phyloP scores from a whole-genome alignment of 2,888 invertebrate genomes.

The Epistrophe grossulariae region DNA sequence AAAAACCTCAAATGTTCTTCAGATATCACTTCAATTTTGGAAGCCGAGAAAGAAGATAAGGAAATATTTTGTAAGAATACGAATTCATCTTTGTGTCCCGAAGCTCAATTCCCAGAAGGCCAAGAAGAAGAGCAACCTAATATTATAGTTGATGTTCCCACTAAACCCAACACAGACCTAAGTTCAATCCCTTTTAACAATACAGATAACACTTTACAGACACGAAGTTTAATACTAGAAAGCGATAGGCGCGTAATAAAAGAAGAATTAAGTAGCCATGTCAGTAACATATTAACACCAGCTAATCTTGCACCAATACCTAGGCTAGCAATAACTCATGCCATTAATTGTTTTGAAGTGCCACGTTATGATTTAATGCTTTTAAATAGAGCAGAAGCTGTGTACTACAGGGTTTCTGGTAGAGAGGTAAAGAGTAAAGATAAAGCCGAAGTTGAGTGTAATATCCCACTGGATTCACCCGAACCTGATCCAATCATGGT shows the following conservation, averaged over 20 bases:
- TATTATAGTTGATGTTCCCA: slow-evolving; percentile 77
- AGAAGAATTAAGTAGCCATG: slow-evolving; percentile 50
- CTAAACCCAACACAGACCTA: slow-evolving; percentile 77
- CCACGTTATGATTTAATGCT: slow-evolving; percentile 72
- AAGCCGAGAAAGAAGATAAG: slow-evolving; percentile 75
- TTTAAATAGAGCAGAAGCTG: slow-evolving; percentile 69
- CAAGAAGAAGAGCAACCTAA: slow-evolving; percentile 81
- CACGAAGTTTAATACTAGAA: slow-evolving; percentile 49
- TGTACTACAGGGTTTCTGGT: slow-evolving; percentile 61
- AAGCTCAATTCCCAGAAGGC: slow-evolving; percentile 73
- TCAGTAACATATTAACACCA: slow-evolving; percentile 69
- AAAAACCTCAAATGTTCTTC: slow-evolving; percentile 40
- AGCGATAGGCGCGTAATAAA: slow-evolving; percentile 36
- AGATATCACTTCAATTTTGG: slow-evolving; percentile 73
- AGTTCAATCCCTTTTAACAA: slow-evolving; percentile 59
- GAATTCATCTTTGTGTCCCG: not conserved
- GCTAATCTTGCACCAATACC: slow-evolving; percentile 69
- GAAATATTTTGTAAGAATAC: slow-evolving; percentile 70
- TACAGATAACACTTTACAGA: slow-evolving; percentile 51
- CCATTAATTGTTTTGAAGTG: slow-evolving; percentile 74
- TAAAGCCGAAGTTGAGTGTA: slow-evolving; percentile 25
- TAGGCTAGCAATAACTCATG: slow-evolving; percentile 69
- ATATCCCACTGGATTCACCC: slow-evolving; percentile 23
- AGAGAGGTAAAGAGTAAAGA: slow-evolving; percentile 38
- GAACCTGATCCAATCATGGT: slow-evolving; percentile 17